Evolutionary conservation across 2,113 vertebrate genomes (phyloP).

Genomic region (Rhinoptilus africanus): DNA sequence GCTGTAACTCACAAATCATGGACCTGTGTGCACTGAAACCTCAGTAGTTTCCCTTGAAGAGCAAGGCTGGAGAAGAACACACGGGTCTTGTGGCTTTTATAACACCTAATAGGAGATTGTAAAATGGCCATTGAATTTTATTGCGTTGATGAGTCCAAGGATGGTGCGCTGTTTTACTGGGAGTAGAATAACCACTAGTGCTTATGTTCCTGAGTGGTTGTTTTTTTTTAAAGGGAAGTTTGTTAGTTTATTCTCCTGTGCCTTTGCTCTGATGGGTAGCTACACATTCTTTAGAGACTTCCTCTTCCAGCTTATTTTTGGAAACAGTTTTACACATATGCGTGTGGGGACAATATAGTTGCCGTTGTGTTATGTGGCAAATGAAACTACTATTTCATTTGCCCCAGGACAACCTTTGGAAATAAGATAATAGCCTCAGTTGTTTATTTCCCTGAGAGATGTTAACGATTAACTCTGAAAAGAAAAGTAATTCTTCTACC

Average conservation of each 20-base stretch:
- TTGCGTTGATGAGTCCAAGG: not conserved
- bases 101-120: not conserved
- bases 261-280: not conserved
- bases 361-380: slow-evolving; percentile 29
- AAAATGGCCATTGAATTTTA: slow-evolving; percentile 13
- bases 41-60: not conserved
- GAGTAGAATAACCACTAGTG: not conserved
- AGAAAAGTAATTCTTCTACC: slow-evolving; percentile 58
- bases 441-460: slow-evolving; percentile 61
- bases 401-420: slow-evolving; percentile 43
- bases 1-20: not conserved
- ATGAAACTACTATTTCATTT: slow-evolving; percentile 56
- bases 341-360: not conserved
- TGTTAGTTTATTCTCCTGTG: not conserved
- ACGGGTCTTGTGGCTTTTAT: not conserved
- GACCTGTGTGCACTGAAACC: not conserved
- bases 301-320: not conserved
- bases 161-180: not conserved
- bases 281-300: not conserved
- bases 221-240: not conserved
- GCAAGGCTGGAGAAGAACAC: not conserved
- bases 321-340: not conserved
- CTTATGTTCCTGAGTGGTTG: not conserved
- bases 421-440: slow-evolving; percentile 58
- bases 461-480: slow-evolving; percentile 66